These are phyloP conservation scores for Pseudeuparius sepicola DNA, from an alignment of 2,888 invertebrate species.

Conservation along the genomic window DNA sequence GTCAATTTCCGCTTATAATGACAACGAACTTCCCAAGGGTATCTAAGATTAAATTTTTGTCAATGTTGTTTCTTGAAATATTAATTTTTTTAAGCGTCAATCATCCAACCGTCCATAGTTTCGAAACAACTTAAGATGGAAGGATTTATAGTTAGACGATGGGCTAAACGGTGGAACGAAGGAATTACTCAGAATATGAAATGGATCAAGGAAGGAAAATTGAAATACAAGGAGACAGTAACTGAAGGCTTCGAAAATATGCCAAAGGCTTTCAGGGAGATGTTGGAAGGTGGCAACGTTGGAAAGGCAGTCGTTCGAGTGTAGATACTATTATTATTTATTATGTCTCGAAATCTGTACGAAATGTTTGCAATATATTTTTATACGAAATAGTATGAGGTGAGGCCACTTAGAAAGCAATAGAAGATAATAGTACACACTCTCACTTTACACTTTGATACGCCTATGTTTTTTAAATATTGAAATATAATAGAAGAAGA, in stretches of 20 bases:
- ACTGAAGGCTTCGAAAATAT: conserved; percentile 51
- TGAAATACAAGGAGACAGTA: conserved; percentile 58
- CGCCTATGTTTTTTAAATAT: too few relatives aligned
- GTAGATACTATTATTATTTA: too few relatives aligned
- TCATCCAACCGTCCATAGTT: conserved; percentile 23
- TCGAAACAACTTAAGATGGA: conserved; percentile 26
- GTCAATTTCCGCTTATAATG: conserved; percentile 58
- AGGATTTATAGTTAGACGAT: conserved; percentile 26
- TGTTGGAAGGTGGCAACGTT: conserved; percentile 27
- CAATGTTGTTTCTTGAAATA: too few relatives aligned
- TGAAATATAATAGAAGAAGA: too few relatives aligned
- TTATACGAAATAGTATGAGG: too few relatives aligned
- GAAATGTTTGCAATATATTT: too few relatives aligned
- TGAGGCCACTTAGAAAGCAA: too few relatives aligned
- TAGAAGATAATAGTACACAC: too few relatives aligned
- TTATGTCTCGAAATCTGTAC: too few relatives aligned
- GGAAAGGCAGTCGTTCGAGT: conserved; percentile 31
- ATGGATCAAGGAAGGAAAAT: conserved; percentile 58
- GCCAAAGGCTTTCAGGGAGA: conserved; percentile 27
- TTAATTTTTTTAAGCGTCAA: conserved; percentile 21
- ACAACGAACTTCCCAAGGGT: too few relatives aligned
- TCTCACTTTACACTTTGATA: too few relatives aligned
- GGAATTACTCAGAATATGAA: conserved; percentile 52
- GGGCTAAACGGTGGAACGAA: conserved; percentile 47
- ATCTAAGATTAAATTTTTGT: too few relatives aligned